Conservation (phyloP, 2,113 vertebrate genomes). For the Scomber colias region DNA sequence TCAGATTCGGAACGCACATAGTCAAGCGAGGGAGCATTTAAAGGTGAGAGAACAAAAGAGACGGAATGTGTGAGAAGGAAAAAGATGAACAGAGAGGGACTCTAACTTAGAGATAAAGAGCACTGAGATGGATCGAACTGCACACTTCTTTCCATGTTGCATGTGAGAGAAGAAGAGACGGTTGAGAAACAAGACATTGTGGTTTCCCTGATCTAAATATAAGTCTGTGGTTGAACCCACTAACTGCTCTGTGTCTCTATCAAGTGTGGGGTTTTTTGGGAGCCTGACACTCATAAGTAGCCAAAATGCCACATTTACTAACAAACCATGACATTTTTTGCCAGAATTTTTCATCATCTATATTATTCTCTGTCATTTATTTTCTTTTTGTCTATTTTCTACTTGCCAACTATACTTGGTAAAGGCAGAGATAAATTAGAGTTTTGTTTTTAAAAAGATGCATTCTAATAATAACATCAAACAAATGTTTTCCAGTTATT, state of each 20-base stretch:
- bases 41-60: conserved; percentile 60
- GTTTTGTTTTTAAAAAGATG: neutral
- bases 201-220: conserved; percentile 82
- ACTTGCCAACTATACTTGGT: too few species aligned
- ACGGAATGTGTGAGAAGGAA: conserved; percentile 45
- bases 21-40: conserved; percentile 40
- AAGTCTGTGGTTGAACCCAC: conserved; percentile 68
- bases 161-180: conserved; percentile 65
- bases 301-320: conserved; percentile 26
- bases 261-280: conserved; percentile 21
- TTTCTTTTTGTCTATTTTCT: too few species aligned
- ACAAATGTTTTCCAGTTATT: neutral
- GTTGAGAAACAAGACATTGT: conserved; percentile 78
- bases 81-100: conserved; percentile 41
- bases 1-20: conserved; percentile 31
- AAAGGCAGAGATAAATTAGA: conserved; percentile 11
- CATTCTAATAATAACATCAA: neutral
- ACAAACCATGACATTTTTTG: neutral
- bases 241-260: conserved; percentile 68
- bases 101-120: conserved; percentile 21
- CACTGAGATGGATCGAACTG: conserved; percentile 31
- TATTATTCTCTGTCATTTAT: too few species aligned
- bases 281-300: conserved; percentile 22
- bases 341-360: too few species aligned
- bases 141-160: conserved; percentile 65